Percentiles rank a stretch among this genome's conserved stretches.
phyloP scores from a whole-genome alignment of 2,888 invertebrate genomes.

The Acanthopleura granulata region DNA sequence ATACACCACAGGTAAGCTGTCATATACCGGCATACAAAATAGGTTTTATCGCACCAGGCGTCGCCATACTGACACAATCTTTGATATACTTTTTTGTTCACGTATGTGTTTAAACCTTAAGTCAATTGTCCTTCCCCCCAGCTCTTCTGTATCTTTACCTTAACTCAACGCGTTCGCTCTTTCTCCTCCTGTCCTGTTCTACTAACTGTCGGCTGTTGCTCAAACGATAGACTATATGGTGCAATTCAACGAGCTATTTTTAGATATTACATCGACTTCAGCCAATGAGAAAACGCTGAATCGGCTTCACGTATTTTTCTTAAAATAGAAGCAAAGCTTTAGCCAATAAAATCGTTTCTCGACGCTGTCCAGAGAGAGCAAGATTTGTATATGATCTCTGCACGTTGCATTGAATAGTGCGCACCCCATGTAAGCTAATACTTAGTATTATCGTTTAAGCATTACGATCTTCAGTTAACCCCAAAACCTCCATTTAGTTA shows the following conservation, averaged over 20 bases:
- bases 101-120: too few species aligned
- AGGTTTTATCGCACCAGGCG: too few species aligned
- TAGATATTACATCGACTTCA: slow-evolving; percentile 10
- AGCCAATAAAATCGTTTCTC: slow-evolving; percentile 9
- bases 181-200: background rate
- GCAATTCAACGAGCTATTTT: slow-evolving; percentile 3
- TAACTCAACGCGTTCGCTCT: slow-evolving; percentile 1
- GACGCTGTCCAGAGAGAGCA: slow-evolving; percentile 5
- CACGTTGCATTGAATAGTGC: too few species aligned
- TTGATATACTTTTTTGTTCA: too few species aligned
- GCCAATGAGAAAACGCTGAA: background rate
- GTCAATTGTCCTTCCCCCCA: background rate
- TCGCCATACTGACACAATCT: too few species aligned
- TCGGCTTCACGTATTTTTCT: background rate
- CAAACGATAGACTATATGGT: slow-evolving; percentile 16
- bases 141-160: background rate
- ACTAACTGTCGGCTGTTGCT: background rate
- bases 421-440: too few species aligned
- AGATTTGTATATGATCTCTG: background rate
- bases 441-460: too few species aligned
- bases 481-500: too few species aligned
- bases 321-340: background rate
- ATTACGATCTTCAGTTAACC: too few species aligned
- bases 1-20: too few species aligned
- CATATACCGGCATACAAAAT: too few species aligned